These are phyloP conservation scores for Drosophila robusta DNA, from an alignment of 2,888 invertebrate genomes.

Conservation along the genomic window DNA sequence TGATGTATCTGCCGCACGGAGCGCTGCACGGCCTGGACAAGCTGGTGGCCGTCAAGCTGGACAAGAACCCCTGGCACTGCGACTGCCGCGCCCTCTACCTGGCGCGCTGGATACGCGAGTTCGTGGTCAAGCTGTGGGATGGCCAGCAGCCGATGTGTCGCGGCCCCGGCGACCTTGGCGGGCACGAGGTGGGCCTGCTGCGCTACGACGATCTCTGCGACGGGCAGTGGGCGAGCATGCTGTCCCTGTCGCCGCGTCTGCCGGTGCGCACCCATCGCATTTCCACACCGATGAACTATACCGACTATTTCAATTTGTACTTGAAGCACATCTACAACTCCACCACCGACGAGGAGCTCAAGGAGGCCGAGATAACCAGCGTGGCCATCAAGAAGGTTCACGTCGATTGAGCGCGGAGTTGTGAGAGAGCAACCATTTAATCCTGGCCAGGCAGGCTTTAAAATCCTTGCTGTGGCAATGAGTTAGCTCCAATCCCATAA, in stretches of 20 bases:
- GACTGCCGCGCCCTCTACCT: conserved; percentile 89
- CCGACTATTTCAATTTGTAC: conserved; percentile 84
- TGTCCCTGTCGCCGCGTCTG: conserved; percentile 84
- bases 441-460: too few species aligned
- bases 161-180: conserved; percentile 86
- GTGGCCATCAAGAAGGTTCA: conserved; percentile 73
- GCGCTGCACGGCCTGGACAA: conserved; percentile 87
- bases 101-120: conserved; percentile 87
- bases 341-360: conserved; percentile 75
- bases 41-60: conserved; percentile 87
- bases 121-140: conserved; percentile 86
- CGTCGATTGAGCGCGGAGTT: conserved; percentile 31
- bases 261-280: conserved; percentile 84
- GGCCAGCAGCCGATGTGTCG: conserved; percentile 86
- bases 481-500: too few species aligned
- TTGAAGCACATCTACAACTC: conserved; percentile 83
- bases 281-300: conserved; percentile 84
- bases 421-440: background rate
- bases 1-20: conserved; percentile 88
- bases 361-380: conserved; percentile 72
- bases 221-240: conserved; percentile 90
- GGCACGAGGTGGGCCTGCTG: conserved; percentile 85
- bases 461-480: too few species aligned
- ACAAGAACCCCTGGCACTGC: conserved; percentile 89
- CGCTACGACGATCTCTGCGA: conserved; percentile 89